These are phyloP conservation scores for Ladona fulva DNA, from an alignment of 1,140 invertebrate species.

Conservation along the genomic window DNA sequence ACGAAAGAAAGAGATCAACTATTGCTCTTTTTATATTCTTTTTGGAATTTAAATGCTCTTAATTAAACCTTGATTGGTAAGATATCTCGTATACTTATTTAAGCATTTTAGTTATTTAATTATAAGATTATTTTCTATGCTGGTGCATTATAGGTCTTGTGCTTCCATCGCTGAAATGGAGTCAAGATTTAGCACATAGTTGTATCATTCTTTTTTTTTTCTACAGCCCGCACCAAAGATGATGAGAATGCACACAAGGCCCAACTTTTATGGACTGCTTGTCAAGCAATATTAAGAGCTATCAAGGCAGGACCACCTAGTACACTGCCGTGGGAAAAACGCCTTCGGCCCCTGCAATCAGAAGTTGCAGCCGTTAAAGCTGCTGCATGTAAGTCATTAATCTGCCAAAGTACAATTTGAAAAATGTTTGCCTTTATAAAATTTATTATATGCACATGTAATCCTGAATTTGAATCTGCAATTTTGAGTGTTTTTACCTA, in stretches of 20 bases:
- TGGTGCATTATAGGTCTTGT: no score
- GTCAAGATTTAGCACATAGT: not conserved
- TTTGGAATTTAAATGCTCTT: no score
- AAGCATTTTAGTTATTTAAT: no score
- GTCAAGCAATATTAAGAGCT: conserved; percentile 69
- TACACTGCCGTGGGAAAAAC: conserved; percentile 36
- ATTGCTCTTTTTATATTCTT: no score
- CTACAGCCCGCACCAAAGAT: conserved; percentile 63
- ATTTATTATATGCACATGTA: not conserved
- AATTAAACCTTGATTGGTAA: no score
- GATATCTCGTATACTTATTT: no score
- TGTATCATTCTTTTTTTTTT: conserved; percentile 22
- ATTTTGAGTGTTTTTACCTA: no score
- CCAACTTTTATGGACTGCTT: conserved; percentile 86
- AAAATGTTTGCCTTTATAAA: conserved; percentile 21
- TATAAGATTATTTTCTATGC: no score
- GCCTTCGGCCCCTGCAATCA: conserved; percentile 60
- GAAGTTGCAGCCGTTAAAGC: conserved; percentile 60
- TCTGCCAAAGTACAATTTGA: no score
- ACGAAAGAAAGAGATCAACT: no score
- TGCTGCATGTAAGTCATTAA: conserved; percentile 58
- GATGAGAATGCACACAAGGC: conserved; percentile 71
- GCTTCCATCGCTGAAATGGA: not conserved
- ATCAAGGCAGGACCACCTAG: conserved; percentile 51
- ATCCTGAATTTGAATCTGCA: no score